Base-by-base conservation (phyloP, 1,140 invertebrate species). In the Trichogramma pretiosum region DNA sequence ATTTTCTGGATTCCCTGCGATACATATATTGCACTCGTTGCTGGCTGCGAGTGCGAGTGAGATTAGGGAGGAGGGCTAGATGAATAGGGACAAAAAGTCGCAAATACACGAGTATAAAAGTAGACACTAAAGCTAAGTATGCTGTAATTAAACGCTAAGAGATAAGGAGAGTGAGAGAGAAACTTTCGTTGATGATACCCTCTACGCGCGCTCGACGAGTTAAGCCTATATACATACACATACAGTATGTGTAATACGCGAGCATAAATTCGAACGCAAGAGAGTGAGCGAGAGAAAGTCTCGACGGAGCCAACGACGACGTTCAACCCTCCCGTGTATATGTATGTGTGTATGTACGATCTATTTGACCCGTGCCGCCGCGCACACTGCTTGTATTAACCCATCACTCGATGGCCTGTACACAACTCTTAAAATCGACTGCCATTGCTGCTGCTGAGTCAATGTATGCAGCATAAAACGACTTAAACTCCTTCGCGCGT, bases 351-450 rank as follows among this genome's bases (percentile, higher is more conserved):
- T 19, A n/a, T n/a, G n/a, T n/a, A n/a, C n/a, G n/a, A n/a, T n/a
- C n/a, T n/a, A n/a, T 8, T 36, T 8, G 3, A 44, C 36, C 33
- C 35, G 43, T 24, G 28, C 35, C 44, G 28, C 41, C 42, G 38
- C 45, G 30, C 34, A 50, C 39, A 35, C 50, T 48, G 30, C 26
- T 30, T 52, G 54, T 53, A 57, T 58, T 56, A 59, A 62, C 55
- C 48, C 50, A 48, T 44, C 26, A 37, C 33, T 49, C 47, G 40
- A 43, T 43, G 40, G 23, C 21, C 14, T 17, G 33, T 9, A 48
- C 52, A 43, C 50, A 51, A 63, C 65, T 67, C 62, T 70, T 70
- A 59, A 69, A 72, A 69, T 67, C 60, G 68, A 69, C 67, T 65
- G 69, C 67, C 55, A 62, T n/a, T n/a, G n/a, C n/a, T n/a, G n/a